phyloP scores from a whole-genome alignment of 2,888 invertebrate genomes.

The Nemotelus pantherinus region DNA sequence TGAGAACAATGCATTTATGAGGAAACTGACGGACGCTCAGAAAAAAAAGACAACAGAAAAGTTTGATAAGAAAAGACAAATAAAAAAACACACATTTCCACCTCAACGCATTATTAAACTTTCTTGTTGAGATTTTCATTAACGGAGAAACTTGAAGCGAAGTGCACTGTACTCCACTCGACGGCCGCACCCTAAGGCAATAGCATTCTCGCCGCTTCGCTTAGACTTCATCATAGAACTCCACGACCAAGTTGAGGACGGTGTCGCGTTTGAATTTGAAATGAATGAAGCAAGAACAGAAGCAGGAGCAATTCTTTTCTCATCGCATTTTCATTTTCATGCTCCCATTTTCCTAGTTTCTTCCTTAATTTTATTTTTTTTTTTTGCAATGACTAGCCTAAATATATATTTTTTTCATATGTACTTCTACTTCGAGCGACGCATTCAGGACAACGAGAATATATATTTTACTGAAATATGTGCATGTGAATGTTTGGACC shows the following conservation, averaged over 20 bases:
- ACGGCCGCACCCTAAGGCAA: neutral
- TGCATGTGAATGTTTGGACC: too few relatives aligned
- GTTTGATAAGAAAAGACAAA: neutral
- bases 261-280: conserved; percentile 20
- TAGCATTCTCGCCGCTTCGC: conserved; percentile 19
- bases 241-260: conserved; percentile 22
- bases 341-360: conserved; percentile 34
- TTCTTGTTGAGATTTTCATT: conserved; percentile 41
- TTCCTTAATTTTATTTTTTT: conserved; percentile 39
- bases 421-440: too few relatives aligned
- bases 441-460: too few relatives aligned
- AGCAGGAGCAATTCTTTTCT: conserved; percentile 28
- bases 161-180: neutral
- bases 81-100: conserved; percentile 30
- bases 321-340: conserved; percentile 39
- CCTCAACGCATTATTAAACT: conserved; percentile 42
- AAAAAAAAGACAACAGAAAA: conserved; percentile 8
- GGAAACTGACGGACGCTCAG: neutral
- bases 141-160: conserved; percentile 33
- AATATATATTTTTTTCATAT: too few relatives aligned
- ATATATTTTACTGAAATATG: too few relatives aligned
- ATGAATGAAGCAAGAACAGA: neutral
- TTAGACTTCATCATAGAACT: conserved; percentile 41
- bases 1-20: neutral
- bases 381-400: neutral